These are phyloP conservation scores for Anolis apletophallus DNA, from an alignment of 2,797 vertebrate species.

Conservation along the genomic window DNA sequence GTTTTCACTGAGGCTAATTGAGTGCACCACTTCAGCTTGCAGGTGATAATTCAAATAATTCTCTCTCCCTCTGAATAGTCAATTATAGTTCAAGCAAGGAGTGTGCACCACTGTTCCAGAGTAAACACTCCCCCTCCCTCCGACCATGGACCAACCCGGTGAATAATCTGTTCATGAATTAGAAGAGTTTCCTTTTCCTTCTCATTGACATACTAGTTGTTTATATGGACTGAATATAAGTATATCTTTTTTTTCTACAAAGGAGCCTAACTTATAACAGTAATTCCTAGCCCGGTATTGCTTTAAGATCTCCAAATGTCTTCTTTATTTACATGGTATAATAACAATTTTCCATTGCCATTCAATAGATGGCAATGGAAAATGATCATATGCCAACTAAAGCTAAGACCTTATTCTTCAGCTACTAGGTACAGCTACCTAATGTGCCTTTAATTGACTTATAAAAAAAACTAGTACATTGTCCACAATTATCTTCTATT, in stretches of 20 bases:
- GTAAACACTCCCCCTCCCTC: neutral
- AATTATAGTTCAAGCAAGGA: too few relatives aligned
- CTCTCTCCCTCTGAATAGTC: neutral
- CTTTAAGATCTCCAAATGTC: neutral
- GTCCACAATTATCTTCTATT: too few relatives aligned
- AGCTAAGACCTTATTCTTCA: too few relatives aligned
- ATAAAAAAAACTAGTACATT: too few relatives aligned
- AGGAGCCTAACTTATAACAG: neutral
- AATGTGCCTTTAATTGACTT: too few relatives aligned
- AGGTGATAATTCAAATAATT: neutral
- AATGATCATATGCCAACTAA: too few relatives aligned
- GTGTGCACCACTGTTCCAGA: neutral
- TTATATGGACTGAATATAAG: neutral
- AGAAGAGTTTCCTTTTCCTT: too few relatives aligned
- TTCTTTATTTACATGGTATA: neutral
- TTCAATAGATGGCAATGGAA: too few relatives aligned
- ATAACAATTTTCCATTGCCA: too few relatives aligned
- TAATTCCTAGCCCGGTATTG: neutral
- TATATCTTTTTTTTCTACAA: neutral
- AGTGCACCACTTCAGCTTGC: neutral
- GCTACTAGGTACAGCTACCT: too few relatives aligned
- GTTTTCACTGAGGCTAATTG: neutral
- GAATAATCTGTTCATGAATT: too few relatives aligned
- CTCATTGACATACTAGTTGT: neutral
- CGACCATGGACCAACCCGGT: too few relatives aligned